Percentiles rank a stretch among this genome's conserved stretches.
Conservation (phyloP, 1,140 invertebrate genomes). For the Antheraea pernyi region DNA sequence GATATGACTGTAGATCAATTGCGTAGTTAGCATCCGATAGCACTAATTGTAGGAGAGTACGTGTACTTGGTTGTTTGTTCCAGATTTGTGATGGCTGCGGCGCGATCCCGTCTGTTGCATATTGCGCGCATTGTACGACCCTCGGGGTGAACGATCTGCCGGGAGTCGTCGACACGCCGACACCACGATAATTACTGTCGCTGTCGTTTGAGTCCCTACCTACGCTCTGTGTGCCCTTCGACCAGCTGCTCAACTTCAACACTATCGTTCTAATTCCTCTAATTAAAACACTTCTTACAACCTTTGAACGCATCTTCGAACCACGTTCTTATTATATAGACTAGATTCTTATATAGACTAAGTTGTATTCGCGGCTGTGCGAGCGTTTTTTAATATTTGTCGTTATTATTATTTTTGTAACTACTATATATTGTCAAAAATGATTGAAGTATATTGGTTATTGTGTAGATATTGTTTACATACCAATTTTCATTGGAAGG, state of each 20-base stretch:
- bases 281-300: constrained; percentile 19
- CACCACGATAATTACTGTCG: constrained; percentile 66
- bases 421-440: no score
- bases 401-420: no score
- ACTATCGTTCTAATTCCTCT: constrained; percentile 6
- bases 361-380: no score
- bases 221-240: constrained; percentile 45
- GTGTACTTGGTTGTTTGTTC: constrained; percentile 24
- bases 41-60: constrained; percentile 18
- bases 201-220: constrained; percentile 39
- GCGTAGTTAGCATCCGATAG: background rate
- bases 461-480: no score
- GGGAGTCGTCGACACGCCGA: constrained; percentile 60
- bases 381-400: no score
- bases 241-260: constrained; percentile 27
- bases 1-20: background rate
- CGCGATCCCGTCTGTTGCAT: constrained; percentile 50
- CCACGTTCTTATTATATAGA: background rate
- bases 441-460: no score
- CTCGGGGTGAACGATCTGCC: constrained; percentile 65
- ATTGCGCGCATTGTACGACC: constrained; percentile 54
- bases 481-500: no score
- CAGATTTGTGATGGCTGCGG: constrained; percentile 47
- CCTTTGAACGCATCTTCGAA: background rate
- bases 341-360: no score